Evolutionary conservation across 2,888 invertebrate genomes (phyloP).

Genomic region (Neelides folsomi): DNA sequence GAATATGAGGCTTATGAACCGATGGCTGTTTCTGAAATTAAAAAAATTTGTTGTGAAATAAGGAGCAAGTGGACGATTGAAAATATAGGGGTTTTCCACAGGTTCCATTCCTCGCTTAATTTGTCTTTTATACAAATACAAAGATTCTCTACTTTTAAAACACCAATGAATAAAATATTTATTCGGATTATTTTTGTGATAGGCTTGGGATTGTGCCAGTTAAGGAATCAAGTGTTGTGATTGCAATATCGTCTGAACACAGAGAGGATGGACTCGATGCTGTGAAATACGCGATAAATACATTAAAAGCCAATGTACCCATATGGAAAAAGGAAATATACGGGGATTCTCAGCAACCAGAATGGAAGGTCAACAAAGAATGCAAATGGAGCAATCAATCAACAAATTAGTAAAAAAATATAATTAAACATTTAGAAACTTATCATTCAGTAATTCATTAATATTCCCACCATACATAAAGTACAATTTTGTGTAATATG

Average conservation of each 20-base stretch:
- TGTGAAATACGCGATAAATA: constrained; percentile 67
- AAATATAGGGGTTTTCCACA: constrained; percentile 74
- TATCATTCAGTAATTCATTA: no score
- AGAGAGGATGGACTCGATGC: constrained; percentile 68
- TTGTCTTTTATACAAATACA: no score
- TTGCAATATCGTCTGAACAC: constrained; percentile 80
- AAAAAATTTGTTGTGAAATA: constrained; percentile 58
- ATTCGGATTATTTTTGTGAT: constrained; percentile 32
- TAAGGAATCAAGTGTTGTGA: constrained; percentile 73
- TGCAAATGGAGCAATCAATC: constrained; percentile 53
- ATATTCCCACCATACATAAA: no score
- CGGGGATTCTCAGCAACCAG: constrained; percentile 37
- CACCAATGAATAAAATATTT: no score
- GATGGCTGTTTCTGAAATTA: constrained; percentile 78
- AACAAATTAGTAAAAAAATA: constrained; percentile 36
- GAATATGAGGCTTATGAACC: constrained; percentile 88
- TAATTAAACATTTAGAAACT: no score
- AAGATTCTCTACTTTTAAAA: background rate
- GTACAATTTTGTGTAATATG: no score
- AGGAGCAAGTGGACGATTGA: constrained; percentile 62
- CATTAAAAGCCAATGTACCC: constrained; percentile 71
- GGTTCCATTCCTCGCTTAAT: no score
- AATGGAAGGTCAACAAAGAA: constrained; percentile 73
- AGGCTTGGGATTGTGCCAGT: constrained; percentile 71
- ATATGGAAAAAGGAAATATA: constrained; percentile 96